These are phyloP conservation scores for Girardia tigrina DNA, from an alignment of 2,888 invertebrate species.

Conservation along the genomic window DNA sequence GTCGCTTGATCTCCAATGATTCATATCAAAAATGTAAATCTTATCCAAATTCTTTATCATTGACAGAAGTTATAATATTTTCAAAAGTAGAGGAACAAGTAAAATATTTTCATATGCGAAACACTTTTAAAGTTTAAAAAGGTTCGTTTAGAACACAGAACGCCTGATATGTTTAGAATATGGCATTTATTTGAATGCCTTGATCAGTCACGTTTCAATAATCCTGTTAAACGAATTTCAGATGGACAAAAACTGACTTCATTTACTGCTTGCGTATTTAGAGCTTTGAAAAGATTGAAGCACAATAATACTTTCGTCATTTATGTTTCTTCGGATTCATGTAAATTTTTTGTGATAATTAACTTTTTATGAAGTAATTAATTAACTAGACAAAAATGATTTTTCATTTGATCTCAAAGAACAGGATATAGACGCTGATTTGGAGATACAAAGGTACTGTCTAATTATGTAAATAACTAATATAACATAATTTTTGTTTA, in stretches of 20 bases:
- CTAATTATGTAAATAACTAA: no score
- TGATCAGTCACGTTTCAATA: background rate
- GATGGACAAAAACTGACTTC: background rate
- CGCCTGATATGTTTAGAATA: background rate
- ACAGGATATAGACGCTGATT: background rate
- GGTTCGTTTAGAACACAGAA: background rate
- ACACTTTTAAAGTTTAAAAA: background rate
- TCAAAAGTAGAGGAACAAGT: background rate
- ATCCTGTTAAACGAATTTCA: background rate
- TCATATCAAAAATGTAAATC: background rate
- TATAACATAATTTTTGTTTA: no score
- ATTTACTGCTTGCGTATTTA: background rate
- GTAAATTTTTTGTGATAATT: background rate
- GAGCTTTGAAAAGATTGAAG: background rate
- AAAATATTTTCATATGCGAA: no score
- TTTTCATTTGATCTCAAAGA: constrained; percentile 9
- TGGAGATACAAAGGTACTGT: background rate
- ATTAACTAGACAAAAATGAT: no score
- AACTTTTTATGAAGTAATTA: no score
- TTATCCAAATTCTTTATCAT: background rate
- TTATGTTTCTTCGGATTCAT: background rate
- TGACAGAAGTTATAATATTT: background rate
- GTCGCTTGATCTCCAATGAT: background rate
- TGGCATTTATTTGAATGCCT: background rate
- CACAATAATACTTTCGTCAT: background rate